Base-by-base conservation (phyloP, 2,113 vertebrate species). In the Cavia porcellus region DNA sequence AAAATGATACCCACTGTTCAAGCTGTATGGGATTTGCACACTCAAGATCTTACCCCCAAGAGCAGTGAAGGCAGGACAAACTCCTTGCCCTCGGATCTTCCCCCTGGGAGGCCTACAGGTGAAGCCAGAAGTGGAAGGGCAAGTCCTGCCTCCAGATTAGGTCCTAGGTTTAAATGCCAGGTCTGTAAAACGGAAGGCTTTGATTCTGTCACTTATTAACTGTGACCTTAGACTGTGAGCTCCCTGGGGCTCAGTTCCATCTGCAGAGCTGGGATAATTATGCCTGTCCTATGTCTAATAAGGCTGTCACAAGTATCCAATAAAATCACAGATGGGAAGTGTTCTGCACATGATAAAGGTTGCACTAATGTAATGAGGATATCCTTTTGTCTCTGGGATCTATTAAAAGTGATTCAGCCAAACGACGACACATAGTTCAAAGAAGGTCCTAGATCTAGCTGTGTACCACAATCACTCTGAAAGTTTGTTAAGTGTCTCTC, bases 191-290 rank as follows among this genome's bases (percentile, higher is more conserved):
- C 1, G 72, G 59, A 19, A 30, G 12, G 45, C 55, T 93, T 38
- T 92, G 62, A n/a, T 90, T 94, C 72, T 92, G 77, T 89, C 92
- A 74, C 47, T 89, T 95, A 96, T n/a, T 96, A 81, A 89, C 79
- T 35, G 38, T 75, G 89, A 77, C 86, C 62, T 42, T 83, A 77
- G 57, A 80, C 83, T 83, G 4, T 89, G n/a, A 79, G 45, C 55
- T 90, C 57, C 62, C 68, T 25, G 42, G 57, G n/a, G 66, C 66
- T 74, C 57, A n/a, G 30, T 66, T 96, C 96, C 82, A 81, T 25
- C 87, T 96, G 72, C 68, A 87, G 89, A 22, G 42, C 52, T 59
- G 66, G 86, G 66, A 74, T 94, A 91, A 93, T 79, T 89, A 77
- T 72, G 50, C 64, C 75, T 85, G 47, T 92, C 80, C 77, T 84